Base-by-base conservation (phyloP, 1,140 invertebrate genomes). In the Drosophila ananassae region DNA sequence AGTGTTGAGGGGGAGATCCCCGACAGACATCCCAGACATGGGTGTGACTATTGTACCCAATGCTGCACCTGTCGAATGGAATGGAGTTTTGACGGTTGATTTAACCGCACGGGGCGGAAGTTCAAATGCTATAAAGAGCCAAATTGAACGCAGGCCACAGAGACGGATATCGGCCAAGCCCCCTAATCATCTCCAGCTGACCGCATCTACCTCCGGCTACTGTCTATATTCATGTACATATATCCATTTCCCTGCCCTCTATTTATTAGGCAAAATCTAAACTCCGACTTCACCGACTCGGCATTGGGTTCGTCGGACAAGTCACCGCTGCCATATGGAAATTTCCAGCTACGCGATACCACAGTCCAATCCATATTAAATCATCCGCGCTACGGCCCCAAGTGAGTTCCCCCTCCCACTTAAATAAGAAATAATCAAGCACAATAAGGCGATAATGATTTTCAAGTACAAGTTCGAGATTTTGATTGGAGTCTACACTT, bases 291-390 rank as follows among this genome's bases (percentile, higher is more conserved):
- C 91, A 98, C 97, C 51, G 97, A 98, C 91, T 98, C 97, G 39
- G 98, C 97, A 0, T 93, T 98, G 17, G 97, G 97, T 25, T 97
- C 96, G 34, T 96, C 96, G 21, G 97, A 98, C 87, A 97, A 98
- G 92, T 97, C 96, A 69, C 96, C 97, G 6, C 93, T 97, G 68
- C 97, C 97, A 25, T 98, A 98, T 93, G 97, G 97, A 25, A 98
- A 98, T 91, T 98, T 98, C 92, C 97, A 98, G 89, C 93, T 98
- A 2, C 93, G 97, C 50, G 97, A 98, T 90, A 97, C 97, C 28
- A 98, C 97, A 21, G 97, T 98, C 2, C 97, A 98, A 92, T 98
- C 97, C 13, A 98, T 98, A 47, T 92, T 98, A n/a, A 96, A 96
- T 60, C 97, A 98, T 93, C 97, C 96, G 21, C 93, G 97, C 87